Evolutionary conservation across 2,888 invertebrate species (phyloP).

Genomic region (Phaonia tiefii): DNA sequence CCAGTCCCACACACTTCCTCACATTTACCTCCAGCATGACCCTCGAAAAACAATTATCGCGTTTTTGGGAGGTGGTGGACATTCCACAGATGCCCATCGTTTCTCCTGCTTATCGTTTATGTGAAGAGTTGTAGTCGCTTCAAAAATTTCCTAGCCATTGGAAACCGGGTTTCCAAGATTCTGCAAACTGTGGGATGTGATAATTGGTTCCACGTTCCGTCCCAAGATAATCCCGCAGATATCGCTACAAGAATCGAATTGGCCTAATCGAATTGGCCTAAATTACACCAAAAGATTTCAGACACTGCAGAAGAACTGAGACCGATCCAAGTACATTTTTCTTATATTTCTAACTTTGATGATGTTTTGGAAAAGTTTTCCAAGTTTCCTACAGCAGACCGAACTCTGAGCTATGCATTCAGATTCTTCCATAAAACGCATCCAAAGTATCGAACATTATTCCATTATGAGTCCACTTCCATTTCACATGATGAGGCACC

Average conservation of each 20-base stretch:
- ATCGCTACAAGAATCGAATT: background rate
- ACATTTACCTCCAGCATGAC: no score
- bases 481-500: background rate
- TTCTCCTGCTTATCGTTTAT: background rate
- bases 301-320: background rate
- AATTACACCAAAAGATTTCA: no score
- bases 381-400: background rate
- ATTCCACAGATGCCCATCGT: background rate
- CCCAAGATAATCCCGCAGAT: constrained; percentile 13
- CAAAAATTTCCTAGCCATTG: background rate
- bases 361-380: constrained; percentile 26
- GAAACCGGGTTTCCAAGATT: constrained; percentile 5
- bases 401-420: constrained; percentile 5
- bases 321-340: background rate
- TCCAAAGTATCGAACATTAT: background rate
- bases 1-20: no score
- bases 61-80: constrained; percentile 32
- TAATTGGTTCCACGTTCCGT: constrained; percentile 14
- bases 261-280: no score
- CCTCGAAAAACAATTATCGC: no score
- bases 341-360: background rate
- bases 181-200: background rate
- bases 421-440: background rate
- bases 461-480: background rate
- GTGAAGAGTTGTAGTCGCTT: background rate